Base-by-base conservation (phyloP, 64 coral and sea anemone species). In the Pachyseris speciosa region DNA sequence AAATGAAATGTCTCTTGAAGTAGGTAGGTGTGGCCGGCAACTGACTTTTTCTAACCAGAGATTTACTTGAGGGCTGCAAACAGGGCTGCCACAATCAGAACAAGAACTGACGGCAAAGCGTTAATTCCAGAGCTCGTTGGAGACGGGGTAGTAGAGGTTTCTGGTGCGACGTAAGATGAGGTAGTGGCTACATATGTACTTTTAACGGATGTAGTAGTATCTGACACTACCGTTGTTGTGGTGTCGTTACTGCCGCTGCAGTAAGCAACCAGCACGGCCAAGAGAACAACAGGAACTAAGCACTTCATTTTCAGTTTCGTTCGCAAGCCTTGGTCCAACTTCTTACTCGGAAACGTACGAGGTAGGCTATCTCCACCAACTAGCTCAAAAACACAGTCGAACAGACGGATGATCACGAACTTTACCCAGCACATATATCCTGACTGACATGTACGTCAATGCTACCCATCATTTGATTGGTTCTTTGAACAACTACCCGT, bases 381-480 rank as follows among this genome's bases (percentile, higher is more conserved):
- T 58, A 16, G n/a, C n/a, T 20, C 10, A 22, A 9, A 0, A 58
- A 4, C 52, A 58, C 4, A 20, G 6, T 20, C 1, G n/a, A 1
- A n/a, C n/a, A n/a, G n/a, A n/a, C n/a, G n/a, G n/a, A n/a, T n/a
- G n/a, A n/a, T n/a, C n/a, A n/a, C n/a, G n/a, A n/a, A n/a, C n/a
- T n/a, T n/a, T n/a, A n/a, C n/a, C n/a, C n/a, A n/a, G n/a, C 22
- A 24, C 27, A 61, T 61, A 61, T 74, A 36, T 78, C 15, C 57
- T 74, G 67, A 44, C 71, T 59, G 87, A n/a, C 16, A 25, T 2
- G 1, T n/a, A 60, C 10, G 32, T 45, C 33, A 77, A 13, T 37
- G 57, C 15, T 75, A 51, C 30, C 36, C 1, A 0, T 11, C 44
- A 25, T 24, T 74, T 83, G 77, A 94, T 94, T 94, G 92, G 92